A percentile compares a stretch with the other conserved stretches of the same genome.
phyloP scores from a whole-genome alignment of 2,888 invertebrate species.

The Andrena bicolor region DNA sequence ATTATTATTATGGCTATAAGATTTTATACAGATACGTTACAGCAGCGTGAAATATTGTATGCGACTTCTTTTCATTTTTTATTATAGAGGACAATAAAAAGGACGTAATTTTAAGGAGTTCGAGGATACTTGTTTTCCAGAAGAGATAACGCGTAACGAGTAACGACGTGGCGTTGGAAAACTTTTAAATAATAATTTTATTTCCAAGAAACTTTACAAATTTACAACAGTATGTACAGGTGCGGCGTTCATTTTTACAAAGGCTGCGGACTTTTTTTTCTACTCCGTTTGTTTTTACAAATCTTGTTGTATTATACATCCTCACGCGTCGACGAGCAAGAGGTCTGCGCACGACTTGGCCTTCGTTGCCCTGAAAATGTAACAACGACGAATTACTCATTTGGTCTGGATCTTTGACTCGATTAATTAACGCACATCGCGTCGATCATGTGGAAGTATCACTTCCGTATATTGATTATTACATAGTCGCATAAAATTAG shows the following conservation, averaged over 20 bases:
- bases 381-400: slow-evolving; percentile 12
- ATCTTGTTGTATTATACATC: slow-evolving; percentile 31
- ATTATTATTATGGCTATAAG: slow-evolving; percentile 65
- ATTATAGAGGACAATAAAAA: slow-evolving; percentile 73
- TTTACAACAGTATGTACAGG: slow-evolving; percentile 77
- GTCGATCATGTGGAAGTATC: too few species aligned
- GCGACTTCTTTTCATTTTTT: slow-evolving; percentile 62
- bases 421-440: background rate
- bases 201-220: slow-evolving; percentile 71
- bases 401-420: too few species aligned
- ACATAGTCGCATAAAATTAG: too few species aligned
- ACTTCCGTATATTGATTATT: too few species aligned
- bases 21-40: slow-evolving; percentile 73
- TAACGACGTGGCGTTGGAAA: slow-evolving; percentile 20
- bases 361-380: slow-evolving; percentile 88
- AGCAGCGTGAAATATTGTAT: slow-evolving; percentile 62
- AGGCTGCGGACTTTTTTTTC: slow-evolving; percentile 33
- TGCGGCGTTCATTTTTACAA: slow-evolving; percentile 55
- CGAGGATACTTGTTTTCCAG: slow-evolving; percentile 34
- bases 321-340: slow-evolving; percentile 87
- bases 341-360: slow-evolving; percentile 92
- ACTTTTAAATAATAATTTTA: slow-evolving; percentile 75
- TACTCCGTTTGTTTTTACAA: slow-evolving; percentile 38
- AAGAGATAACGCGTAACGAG: background rate
- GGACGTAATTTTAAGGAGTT: slow-evolving; percentile 61